phyloP scores from a whole-genome alignment of 2,113 vertebrate genomes.

The Psophia crepitans region DNA sequence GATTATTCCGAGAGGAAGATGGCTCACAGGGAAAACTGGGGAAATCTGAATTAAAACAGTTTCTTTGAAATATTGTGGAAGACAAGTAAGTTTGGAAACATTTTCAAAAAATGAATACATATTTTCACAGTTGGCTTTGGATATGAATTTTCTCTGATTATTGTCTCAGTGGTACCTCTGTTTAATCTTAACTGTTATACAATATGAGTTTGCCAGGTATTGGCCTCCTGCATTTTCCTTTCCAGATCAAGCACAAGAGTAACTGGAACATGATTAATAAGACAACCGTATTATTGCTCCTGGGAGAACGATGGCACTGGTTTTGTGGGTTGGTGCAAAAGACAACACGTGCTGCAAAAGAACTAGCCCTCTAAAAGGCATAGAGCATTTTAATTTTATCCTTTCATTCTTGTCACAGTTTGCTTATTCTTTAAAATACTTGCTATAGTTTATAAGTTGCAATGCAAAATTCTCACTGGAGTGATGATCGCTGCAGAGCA shows the following conservation, averaged over 20 bases:
- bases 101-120: background rate
- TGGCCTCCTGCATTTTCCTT: background rate
- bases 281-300: background rate
- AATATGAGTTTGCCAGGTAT: background rate
- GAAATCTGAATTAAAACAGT: background rate
- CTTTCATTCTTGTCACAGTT: background rate
- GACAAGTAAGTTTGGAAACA: background rate
- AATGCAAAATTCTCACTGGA: background rate
- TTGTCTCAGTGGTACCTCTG: background rate
- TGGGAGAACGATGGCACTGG: background rate
- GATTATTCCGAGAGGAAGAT: background rate
- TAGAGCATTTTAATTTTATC: background rate
- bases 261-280: background rate
- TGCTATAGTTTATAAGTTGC: fast-evolving
- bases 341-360: background rate
- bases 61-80: background rate
- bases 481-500: background rate
- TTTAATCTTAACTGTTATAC: background rate
- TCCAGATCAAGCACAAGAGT: background rate
- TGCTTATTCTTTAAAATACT: background rate
- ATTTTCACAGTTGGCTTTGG: background rate
- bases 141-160: background rate
- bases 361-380: background rate
- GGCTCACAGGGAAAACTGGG: background rate
- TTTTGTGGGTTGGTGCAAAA: background rate